Conservation (phyloP, 2,888 invertebrate genomes). For the Hipparchia sbordonii region DNA sequence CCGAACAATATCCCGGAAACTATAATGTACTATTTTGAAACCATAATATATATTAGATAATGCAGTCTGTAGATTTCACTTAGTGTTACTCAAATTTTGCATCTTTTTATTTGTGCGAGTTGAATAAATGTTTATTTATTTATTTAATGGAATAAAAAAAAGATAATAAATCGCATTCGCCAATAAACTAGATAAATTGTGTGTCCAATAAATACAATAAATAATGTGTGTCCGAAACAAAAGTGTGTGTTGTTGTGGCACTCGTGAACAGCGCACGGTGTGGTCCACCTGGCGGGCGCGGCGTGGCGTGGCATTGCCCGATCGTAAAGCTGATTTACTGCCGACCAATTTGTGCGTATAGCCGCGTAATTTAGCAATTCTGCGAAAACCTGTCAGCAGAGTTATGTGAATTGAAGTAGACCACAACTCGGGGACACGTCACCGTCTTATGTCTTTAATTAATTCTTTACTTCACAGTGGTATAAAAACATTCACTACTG, state of each 20-base stretch:
- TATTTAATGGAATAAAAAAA: not conserved
- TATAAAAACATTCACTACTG: too few species aligned
- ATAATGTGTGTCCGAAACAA: slow-evolving; percentile 17
- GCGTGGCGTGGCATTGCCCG: slow-evolving; percentile 42
- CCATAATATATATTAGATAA: too few species aligned
- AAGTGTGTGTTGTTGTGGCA: not conserved
- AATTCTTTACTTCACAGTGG: too few species aligned
- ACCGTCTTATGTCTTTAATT: too few species aligned
- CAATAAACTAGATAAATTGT: slow-evolving; percentile 16
- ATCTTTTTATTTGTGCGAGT: too few species aligned
- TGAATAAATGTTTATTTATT: too few species aligned
- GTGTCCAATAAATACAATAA: slow-evolving; percentile 19
- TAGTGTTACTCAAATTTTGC: too few species aligned
- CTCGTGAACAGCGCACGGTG: not conserved
- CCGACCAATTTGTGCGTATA: slow-evolving; percentile 38
- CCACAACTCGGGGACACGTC: not conserved
- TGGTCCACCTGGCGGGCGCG: slow-evolving; percentile 44
- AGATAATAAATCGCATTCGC: not conserved
- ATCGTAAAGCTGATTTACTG: slow-evolving; percentile 59
- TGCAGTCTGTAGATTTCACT: too few species aligned
- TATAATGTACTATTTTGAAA: too few species aligned
- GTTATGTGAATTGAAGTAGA: not conserved
- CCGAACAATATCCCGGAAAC: too few species aligned
- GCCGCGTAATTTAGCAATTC: slow-evolving; percentile 1
- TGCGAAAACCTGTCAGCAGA: not conserved